Evolutionary conservation across 2,888 invertebrate genomes (phyloP).

Genomic region (Deilephila elpenor): DNA sequence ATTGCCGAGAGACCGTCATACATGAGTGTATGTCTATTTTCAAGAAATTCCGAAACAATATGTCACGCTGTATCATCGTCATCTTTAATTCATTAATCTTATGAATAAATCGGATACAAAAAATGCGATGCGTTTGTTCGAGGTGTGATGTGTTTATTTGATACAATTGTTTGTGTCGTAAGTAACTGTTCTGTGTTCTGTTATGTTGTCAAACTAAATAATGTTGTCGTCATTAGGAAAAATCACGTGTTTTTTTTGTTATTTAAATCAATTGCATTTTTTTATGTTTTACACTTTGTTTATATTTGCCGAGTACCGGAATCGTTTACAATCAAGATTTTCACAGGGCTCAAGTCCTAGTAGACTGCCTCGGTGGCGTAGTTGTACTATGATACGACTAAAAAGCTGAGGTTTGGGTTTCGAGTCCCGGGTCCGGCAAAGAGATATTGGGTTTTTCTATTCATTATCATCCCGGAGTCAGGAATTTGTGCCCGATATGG

Average conservation of each 20-base stretch:
- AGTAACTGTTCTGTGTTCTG: slow-evolving; percentile 31
- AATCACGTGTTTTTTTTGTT: background rate
- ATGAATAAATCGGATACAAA: slow-evolving; percentile 27
- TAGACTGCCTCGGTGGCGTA: too few relatives aligned
- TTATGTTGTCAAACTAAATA: slow-evolving; percentile 14
- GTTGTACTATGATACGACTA: too few relatives aligned
- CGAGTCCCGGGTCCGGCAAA: too few relatives aligned
- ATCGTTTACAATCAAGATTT: too few relatives aligned
- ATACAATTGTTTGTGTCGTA: slow-evolving; percentile 32
- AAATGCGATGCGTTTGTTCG: slow-evolving; percentile 24
- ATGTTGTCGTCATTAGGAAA: background rate
- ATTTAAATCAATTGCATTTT: background rate
- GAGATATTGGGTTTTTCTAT: too few relatives aligned
- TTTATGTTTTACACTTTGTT: background rate
- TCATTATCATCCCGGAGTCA: too few relatives aligned
- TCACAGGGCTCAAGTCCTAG: too few relatives aligned
- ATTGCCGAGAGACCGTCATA: slow-evolving; percentile 5
- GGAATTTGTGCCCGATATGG: too few relatives aligned
- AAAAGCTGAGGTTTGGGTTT: too few relatives aligned
- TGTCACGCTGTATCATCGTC: background rate
- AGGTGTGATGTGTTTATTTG: slow-evolving; percentile 31
- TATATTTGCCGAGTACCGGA: background rate
- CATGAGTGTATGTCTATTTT: slow-evolving; percentile 9
- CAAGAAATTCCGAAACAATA: background rate
- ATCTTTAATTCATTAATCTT: slow-evolving; percentile 22